These are phyloP conservation scores for Gracilinanus agilis DNA, from an alignment of 2,113 vertebrate genomes.

Conservation along the genomic window DNA sequence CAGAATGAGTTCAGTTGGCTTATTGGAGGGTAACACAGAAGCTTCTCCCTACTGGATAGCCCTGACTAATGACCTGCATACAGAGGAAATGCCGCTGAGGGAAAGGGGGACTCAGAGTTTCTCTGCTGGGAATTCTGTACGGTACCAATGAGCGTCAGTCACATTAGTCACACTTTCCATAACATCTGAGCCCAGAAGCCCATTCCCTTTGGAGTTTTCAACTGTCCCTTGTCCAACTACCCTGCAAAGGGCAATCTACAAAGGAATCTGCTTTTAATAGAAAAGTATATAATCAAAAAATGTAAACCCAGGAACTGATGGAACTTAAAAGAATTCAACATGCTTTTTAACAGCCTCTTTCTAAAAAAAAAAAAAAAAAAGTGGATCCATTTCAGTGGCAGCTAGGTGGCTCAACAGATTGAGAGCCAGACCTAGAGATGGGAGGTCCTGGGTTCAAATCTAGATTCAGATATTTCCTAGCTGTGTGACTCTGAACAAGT, in stretches of 20 bases:
- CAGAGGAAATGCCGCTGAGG: not conserved
- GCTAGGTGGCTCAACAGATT: too few species aligned
- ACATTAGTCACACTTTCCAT: conserved; percentile 1
- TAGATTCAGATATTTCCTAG: too few species aligned
- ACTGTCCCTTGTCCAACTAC: conserved; percentile 15
- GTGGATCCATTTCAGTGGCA: not conserved
- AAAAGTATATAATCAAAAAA: conserved; percentile 25
- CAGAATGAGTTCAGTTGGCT: not conserved
- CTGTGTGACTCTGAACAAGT: too few species aligned
- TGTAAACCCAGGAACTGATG: conserved; percentile 26
- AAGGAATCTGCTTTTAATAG: conserved; percentile 40
- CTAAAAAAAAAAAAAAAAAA: conserved; percentile 7
- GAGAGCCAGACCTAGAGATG: too few species aligned
- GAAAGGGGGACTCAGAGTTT: not conserved
- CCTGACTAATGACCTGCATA: conserved; percentile 2
- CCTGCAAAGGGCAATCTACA: not conserved
- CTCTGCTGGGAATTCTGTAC: not conserved
- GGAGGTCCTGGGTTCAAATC: too few species aligned
- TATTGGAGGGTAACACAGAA: not conserved
- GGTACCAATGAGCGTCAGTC: not conserved
- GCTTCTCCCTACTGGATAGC: not conserved
- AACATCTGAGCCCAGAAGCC: not conserved
- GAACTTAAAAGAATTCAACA: conserved; percentile 24
- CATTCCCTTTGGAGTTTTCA: not conserved
- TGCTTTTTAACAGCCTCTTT: conserved; percentile 21